Evolutionary conservation across 2,888 invertebrate genomes (phyloP).

Genomic region (Sepiola atlantica): DNA sequence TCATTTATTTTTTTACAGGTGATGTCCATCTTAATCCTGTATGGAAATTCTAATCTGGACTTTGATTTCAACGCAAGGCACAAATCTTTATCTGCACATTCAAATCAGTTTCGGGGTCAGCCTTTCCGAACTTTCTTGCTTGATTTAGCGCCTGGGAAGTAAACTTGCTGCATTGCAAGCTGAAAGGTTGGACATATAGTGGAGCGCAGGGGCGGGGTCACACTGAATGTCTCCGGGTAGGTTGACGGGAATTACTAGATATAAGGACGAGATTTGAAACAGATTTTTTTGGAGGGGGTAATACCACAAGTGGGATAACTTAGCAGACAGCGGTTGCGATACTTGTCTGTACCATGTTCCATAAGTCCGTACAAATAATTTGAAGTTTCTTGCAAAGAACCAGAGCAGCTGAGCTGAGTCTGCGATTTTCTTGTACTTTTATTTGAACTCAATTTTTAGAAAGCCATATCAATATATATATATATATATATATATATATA

Average conservation of each 20-base stretch:
- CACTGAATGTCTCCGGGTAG: neutral
- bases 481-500: too few species aligned
- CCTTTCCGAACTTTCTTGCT: neutral
- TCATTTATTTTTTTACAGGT: neutral
- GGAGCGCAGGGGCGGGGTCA: neutral
- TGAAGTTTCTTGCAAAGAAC: neutral
- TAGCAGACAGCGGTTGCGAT: neutral
- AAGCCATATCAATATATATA: too few species aligned
- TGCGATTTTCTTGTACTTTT: neutral
- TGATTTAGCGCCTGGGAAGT: neutral
- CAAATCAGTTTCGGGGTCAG: neutral
- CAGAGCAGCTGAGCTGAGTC: neutral
- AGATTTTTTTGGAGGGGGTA: neutral
- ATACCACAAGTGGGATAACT: conserved; percentile 7
- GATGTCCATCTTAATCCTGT: neutral
- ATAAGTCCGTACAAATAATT: neutral
- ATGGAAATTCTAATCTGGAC: neutral
- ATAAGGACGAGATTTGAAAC: neutral
- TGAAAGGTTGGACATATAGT: neutral
- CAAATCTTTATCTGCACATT: neutral
- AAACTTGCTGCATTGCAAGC: neutral
- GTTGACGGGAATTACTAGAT: neutral
- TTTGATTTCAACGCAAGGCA: neutral
- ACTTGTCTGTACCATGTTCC: neutral
- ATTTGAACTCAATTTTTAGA: too few species aligned